Base-by-base conservation (phyloP, 2,888 invertebrate genomes). In the Eupsilia transversa region DNA sequence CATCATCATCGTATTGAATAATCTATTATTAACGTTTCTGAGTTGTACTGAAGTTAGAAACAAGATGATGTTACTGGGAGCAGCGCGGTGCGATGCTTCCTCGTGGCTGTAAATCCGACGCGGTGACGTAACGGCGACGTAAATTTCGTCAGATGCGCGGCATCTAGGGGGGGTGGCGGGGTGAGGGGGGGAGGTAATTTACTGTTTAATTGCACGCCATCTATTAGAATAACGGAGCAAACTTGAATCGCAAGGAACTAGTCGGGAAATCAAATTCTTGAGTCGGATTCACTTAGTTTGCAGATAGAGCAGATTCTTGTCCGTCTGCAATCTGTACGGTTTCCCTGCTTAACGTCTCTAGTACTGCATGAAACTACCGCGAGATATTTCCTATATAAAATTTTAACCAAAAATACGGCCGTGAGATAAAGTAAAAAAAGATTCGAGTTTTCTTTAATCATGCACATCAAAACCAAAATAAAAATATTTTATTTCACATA, bases 131-230 rank as follows among this genome's bases (percentile, higher is more conserved):
- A 92, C 92, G 93, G 90, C 91, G 91, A 79, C 90, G 91, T 93
- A 93, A 93, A 92, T 92, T 93, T 89, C 77, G 82, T 46, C 59
- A 72, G 75, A 75, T 76, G 77, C 46, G 60, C 59, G 43, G 64
- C 30, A 41, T 20, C 46, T n/a, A 30, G 41, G 56, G 63, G 75
- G 54, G 49, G 17, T n/a, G 41, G 63, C 0, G 57, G 23, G 43
- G 43, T 35, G 6, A 41, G 66, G 65, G 74, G n/a, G 66, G 46
- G 79, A 82, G 84, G 87, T 89, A 89, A 92, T 92, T 92, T 91
- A 92, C 85, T 86, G 91, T 92, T 91, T 93, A 94, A 94, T 94
- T 94, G 91, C 89, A 82, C 90, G 89, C 92, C 92, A 93, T 94
- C 93, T 93, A 90, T 94, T 91, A 93, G 90, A 87, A 83, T 88